Conservation (phyloP, 2,797 vertebrate genomes). For the Psittacula echo region DNA sequence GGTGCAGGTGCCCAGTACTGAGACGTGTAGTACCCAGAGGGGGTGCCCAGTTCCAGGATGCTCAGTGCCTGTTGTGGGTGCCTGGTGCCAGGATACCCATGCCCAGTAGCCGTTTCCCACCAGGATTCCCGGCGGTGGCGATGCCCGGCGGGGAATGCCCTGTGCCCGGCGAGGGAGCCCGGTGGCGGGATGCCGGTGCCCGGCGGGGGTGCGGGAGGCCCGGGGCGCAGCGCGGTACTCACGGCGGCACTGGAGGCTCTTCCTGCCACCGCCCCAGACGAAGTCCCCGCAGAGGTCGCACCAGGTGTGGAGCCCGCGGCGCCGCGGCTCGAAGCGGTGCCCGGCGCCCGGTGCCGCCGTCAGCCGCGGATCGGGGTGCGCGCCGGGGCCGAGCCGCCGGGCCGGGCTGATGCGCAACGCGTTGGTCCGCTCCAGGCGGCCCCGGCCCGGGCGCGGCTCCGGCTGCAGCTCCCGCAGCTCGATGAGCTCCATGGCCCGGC, state of each 20-base stretch:
- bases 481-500: constrained; percentile 85
- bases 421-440: constrained; percentile 81
- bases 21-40: not conserved
- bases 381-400: constrained; percentile 70
- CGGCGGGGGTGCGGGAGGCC: not conserved
- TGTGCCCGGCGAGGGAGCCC: not conserved
- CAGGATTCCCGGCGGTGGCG: not conserved
- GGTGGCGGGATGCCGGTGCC: not conserved
- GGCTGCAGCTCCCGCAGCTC: constrained; percentile 88
- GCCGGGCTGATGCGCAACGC: constrained; percentile 82
- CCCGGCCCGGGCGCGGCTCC: constrained; percentile 77
- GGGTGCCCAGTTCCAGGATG: not conserved
- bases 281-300: constrained; percentile 97
- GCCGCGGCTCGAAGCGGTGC: constrained; percentile 90
- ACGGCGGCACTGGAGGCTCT: constrained; percentile 90
- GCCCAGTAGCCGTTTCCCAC: not conserved
- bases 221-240: constrained; percentile 78
- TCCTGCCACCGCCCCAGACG: constrained; percentile 95
- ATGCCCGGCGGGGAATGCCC: not conserved
- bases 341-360: constrained; percentile 75
- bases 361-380: constrained; percentile 47
- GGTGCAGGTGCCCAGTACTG: not conserved
- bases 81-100: not conserved
- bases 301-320: constrained; percentile 90
- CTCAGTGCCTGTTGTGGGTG: not conserved